Base-by-base conservation (phyloP, 2,888 invertebrate genomes). In the Thumatha senex region DNA sequence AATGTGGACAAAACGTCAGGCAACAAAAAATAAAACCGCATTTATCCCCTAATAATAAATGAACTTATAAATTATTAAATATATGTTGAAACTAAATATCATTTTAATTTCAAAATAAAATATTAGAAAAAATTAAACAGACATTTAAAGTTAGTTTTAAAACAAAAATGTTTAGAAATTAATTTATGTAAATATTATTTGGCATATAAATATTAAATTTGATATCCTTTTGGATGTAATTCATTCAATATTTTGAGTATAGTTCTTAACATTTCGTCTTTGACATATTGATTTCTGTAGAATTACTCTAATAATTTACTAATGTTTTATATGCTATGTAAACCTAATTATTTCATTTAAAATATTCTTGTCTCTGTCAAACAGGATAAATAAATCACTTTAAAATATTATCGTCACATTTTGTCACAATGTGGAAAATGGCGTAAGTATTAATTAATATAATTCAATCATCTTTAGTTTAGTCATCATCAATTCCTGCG, bases 381-480 rank as follows among this genome's bases (percentile, higher is more conserved):
- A 15, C 36, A 50, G 11, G 24, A 51, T 14, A 10, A 13, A 13
- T 56, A 48, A 67, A 57, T 56, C 31, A 15, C 49, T 63, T 60
- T 49, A 54, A 51, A 61, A 63, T 51, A 67, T 59, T 64, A 31
- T 8, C 2, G 31, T 78, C 72, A 84, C 90, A 91, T 90, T 91
- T 91, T 90, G 91, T 90, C 90, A 91, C 91, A 91, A 90, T 78
- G 73, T 84, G 87, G 89, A 76, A 80, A 76, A 78, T 75, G 75
- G 75, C 72, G 70, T 78, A 74, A 76, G 68, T 74, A 72, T 77
- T 74, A 74, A 76, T 24, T 24, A 24, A 62, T 77, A 76, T 71
- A 72, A 75, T 70, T 77, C 75, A 82, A 73, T 81, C 82, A 76
- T 70, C 78, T 73, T 76, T 77, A 80, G 43, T 78, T 24, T 75